phyloP scores from a whole-genome alignment of 2,888 invertebrate species.

The Mystacides longicornis region DNA sequence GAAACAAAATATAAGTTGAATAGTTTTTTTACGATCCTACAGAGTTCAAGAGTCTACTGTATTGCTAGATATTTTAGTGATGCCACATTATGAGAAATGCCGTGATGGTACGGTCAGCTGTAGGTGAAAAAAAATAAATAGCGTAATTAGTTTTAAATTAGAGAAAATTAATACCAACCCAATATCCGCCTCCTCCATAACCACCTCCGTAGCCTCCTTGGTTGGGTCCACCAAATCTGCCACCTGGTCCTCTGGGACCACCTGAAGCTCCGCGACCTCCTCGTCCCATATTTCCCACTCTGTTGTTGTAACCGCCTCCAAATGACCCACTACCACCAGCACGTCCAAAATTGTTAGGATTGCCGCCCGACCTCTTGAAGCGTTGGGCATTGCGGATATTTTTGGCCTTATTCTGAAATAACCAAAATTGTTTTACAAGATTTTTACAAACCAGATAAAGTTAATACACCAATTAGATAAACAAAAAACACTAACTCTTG shows the following conservation, averaged over 20 bases:
- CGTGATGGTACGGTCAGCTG: too few relatives aligned
- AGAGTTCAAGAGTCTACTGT: too few relatives aligned
- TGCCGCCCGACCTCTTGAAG: not conserved
- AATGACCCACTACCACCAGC: not conserved
- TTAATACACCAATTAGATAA: too few relatives aligned
- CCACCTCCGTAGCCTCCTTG: constrained; percentile 8
- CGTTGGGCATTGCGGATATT: not conserved
- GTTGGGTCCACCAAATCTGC: not conserved
- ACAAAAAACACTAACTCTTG: not conserved
- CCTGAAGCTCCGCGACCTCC: constrained; percentile 3
- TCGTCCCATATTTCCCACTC: constrained; percentile 5
- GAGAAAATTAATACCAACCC: constrained; percentile 11
- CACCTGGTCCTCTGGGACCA: constrained; percentile 4
- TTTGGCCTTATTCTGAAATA: not conserved
- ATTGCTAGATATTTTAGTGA: too few relatives aligned
- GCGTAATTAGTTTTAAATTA: too few relatives aligned
- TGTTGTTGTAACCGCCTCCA: constrained; percentile 6
- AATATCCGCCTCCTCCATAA: constrained; percentile 6
- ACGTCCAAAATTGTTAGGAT: constrained; percentile 1
- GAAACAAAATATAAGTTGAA: too few relatives aligned
- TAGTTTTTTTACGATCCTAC: too few relatives aligned
- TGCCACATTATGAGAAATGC: too few relatives aligned
- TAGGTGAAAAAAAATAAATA: too few relatives aligned
- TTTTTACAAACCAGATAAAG: too few relatives aligned
- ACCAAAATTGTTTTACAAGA: too few relatives aligned